Base-by-base conservation (phyloP, 1,140 invertebrate genomes). In the Heterodera carotae region DNA sequence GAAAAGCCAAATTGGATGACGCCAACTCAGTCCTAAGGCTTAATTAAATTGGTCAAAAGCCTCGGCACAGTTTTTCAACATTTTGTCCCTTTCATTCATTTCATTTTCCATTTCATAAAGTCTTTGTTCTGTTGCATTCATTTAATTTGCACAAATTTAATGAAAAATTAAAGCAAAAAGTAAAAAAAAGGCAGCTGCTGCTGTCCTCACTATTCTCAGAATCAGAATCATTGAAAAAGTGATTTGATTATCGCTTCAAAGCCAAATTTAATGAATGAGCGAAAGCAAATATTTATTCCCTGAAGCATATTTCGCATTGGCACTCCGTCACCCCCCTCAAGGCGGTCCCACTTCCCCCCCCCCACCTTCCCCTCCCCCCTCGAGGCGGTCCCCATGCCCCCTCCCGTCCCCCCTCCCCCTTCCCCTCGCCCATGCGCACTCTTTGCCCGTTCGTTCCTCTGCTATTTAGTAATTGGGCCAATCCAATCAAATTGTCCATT, bases 381-480 rank as follows among this genome's bases (percentile, higher is more conserved):
- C 22, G 15, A 15, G 18, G 18, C 48, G 22, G 15, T 22, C 48
- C 2, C 48, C 12, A 56, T 4, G 48, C 48, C 5, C 60, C n/a
- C n/a, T n/a, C n/a, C n/a, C n/a, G n/a, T n/a, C n/a, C n/a, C n/a
- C n/a, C n/a, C 10, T 53, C 10, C 48, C 48, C 48, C 18, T 15
- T 15, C 48, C 48, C 48, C 12, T 5, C 22, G 15, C 60, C 60
- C 29, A 8, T 8, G 18, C 60, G 1, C 62, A 66, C 33, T 31
- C 62, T 66, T 66, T 34, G 25, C 62, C 48, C 27, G 7, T 34
- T 66, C 10, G 10, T 66, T 66, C 8, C n/a, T 12, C 60, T n/a
- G 7, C n/a, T n/a, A n/a, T n/a, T n/a, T n/a, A n/a, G n/a, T 66
- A 66, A 66, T 66, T 66, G 27, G 62, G 62, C 62, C 62, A 66